A percentile compares a stretch with the other conserved stretches of the same genome.
phyloP scores from a whole-genome alignment of 2,888 invertebrate genomes.

The Spatulosminthurus flaviceps region DNA sequence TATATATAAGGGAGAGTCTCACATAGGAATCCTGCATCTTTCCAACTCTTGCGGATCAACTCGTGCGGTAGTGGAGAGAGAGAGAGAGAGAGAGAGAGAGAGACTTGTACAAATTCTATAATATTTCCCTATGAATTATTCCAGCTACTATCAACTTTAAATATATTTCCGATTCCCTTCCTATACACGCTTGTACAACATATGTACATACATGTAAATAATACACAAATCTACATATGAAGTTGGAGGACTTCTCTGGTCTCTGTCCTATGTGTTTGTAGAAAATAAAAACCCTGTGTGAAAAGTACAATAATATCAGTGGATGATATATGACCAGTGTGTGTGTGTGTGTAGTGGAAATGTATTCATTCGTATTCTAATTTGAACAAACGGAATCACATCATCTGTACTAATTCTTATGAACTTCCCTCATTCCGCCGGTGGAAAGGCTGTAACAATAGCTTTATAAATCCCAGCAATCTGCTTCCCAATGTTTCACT shows the following conservation, averaged over 20 bases:
- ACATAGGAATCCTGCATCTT: not conserved
- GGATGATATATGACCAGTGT: not conserved
- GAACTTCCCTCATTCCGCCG: not conserved
- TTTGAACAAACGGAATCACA: constrained; percentile 19
- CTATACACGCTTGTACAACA: not conserved
- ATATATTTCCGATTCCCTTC: too few relatives aligned
- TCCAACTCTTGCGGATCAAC: too few relatives aligned
- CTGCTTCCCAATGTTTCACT: too few relatives aligned
- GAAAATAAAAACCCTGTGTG: too few relatives aligned
- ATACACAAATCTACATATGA: too few relatives aligned
- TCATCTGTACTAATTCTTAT: not conserved
- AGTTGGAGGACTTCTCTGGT: not conserved
- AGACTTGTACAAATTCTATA: not conserved
- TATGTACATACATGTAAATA: not conserved
- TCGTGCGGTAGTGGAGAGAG: not conserved
- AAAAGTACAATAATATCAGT: too few relatives aligned
- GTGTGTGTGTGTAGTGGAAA: not conserved
- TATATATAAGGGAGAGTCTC: not conserved
- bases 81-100: not conserved
- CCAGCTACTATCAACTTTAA: not conserved
- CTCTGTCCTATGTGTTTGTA: too few relatives aligned
- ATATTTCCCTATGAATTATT: not conserved
- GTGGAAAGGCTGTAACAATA: too few relatives aligned
- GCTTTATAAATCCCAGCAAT: too few relatives aligned
- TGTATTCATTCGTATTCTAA: not conserved